A percentile compares a stretch with the other conserved stretches of the same genome.
Conservation (phyloP, 2,797 vertebrate species). For the Harpagifer antarcticus region DNA sequence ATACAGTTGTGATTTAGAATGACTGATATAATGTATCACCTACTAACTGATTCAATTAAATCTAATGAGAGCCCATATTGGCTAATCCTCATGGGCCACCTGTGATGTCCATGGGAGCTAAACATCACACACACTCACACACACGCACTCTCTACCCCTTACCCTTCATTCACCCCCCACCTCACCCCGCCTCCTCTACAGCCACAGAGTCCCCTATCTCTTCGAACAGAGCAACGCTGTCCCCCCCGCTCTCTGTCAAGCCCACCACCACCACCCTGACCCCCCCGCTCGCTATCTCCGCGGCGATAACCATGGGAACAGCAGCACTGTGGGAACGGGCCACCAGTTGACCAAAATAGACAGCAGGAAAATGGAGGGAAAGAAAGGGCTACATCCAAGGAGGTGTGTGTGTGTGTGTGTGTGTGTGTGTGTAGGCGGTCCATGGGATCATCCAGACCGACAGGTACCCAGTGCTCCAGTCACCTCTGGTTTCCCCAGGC, state of each 20-base stretch:
- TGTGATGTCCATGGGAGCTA: slow-evolving; percentile 78
- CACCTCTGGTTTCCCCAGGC: slow-evolving; percentile 67
- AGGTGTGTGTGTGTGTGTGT: slow-evolving; percentile 46
- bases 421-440: slow-evolving; percentile 54
- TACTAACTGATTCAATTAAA: slow-evolving; percentile 39
- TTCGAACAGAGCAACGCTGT: slow-evolving; percentile 83
- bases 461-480: slow-evolving; percentile 78
- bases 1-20: background rate
- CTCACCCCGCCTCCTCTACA: slow-evolving; percentile 57
- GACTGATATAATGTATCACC: slow-evolving; percentile 15
- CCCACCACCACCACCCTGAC: slow-evolving; percentile 65
- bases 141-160: slow-evolving; percentile 57
- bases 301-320: slow-evolving; percentile 89
- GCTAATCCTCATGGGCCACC: slow-evolving; percentile 64
- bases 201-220: slow-evolving; percentile 83
- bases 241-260: slow-evolving; percentile 83
- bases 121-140: slow-evolving; percentile 73
- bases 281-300: slow-evolving; percentile 83
- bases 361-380: slow-evolving; percentile 82
- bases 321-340: slow-evolving; percentile 87
- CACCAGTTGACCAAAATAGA: slow-evolving; percentile 88
- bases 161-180: slow-evolving; percentile 43
- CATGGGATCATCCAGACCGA: slow-evolving; percentile 76
- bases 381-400: slow-evolving; percentile 76
- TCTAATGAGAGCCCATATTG: slow-evolving; percentile 24